These are phyloP conservation scores for Antechinus flavipes DNA, from an alignment of 2,113 vertebrate genomes.

Conservation along the genomic window DNA sequence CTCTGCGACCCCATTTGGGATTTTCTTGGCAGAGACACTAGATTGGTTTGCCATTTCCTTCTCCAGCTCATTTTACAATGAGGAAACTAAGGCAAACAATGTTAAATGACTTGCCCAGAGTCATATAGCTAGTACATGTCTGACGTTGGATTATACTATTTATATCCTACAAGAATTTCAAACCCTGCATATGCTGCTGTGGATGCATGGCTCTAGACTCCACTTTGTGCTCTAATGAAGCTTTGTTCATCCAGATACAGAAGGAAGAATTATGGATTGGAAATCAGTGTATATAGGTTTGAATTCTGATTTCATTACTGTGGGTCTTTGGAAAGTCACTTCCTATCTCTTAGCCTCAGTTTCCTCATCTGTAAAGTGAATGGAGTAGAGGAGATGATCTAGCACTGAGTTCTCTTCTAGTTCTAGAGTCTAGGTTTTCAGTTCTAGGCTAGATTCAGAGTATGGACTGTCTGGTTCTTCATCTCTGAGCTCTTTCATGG, in stretches of 20 bases:
- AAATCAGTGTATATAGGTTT: not conserved
- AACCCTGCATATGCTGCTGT: not conserved
- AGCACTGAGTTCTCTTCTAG: not conserved
- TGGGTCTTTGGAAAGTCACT: not conserved
- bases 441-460: not conserved
- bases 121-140: too few relatives aligned
- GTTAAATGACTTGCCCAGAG: too few relatives aligned
- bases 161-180: not conserved
- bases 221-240: not conserved
- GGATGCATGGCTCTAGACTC: not conserved
- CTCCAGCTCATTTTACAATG: too few relatives aligned
- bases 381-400: not conserved
- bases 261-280: not conserved
- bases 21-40: too few relatives aligned
- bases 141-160: not conserved
- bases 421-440: not conserved
- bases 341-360: not conserved
- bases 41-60: too few relatives aligned
- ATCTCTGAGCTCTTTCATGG: not conserved
- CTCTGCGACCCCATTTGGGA: too few relatives aligned
- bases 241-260: not conserved
- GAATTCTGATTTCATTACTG: not conserved
- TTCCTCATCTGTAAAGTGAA: not conserved
- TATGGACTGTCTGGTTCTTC: not conserved
- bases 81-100: too few relatives aligned